A percentile compares a stretch with the other conserved stretches of the same genome.
These are phyloP conservation scores for Rhombomys opimus DNA, from an alignment of 2,113 vertebrate genomes.

Conservation along the genomic window DNA sequence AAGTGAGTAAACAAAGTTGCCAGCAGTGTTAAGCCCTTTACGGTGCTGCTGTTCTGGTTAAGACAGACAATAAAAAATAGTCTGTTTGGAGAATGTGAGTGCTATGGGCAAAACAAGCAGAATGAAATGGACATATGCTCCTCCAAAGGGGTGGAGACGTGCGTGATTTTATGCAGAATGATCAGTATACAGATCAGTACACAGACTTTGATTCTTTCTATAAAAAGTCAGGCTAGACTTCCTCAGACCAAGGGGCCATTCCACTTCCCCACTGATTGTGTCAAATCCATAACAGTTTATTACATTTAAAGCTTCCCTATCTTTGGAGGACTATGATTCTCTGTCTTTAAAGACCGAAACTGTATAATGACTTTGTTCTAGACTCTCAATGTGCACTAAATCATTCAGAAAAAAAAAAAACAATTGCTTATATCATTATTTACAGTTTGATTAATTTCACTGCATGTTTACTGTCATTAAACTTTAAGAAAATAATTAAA, in stretches of 20 bases:
- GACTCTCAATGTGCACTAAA: background rate
- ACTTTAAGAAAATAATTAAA: background rate
- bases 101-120: background rate
- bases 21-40: background rate
- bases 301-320: background rate
- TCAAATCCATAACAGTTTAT: background rate
- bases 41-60: background rate
- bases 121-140: background rate
- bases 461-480: background rate
- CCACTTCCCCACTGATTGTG: background rate
- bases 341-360: conserved; percentile 45
- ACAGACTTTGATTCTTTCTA: background rate
- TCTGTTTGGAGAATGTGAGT: background rate
- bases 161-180: background rate
- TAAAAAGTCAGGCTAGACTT: background rate
- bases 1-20: background rate
- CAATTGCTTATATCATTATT: background rate
- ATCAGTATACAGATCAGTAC: background rate
- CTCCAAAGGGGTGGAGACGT: background rate
- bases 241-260: background rate
- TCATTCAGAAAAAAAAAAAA: background rate
- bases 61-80: background rate
- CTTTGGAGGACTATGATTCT: conserved; percentile 27
- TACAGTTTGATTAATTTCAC: conserved; percentile 37
- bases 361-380: conserved; percentile 9